phyloP scores from a whole-genome alignment of 2,888 invertebrate species.

The Dascillus cervinus region DNA sequence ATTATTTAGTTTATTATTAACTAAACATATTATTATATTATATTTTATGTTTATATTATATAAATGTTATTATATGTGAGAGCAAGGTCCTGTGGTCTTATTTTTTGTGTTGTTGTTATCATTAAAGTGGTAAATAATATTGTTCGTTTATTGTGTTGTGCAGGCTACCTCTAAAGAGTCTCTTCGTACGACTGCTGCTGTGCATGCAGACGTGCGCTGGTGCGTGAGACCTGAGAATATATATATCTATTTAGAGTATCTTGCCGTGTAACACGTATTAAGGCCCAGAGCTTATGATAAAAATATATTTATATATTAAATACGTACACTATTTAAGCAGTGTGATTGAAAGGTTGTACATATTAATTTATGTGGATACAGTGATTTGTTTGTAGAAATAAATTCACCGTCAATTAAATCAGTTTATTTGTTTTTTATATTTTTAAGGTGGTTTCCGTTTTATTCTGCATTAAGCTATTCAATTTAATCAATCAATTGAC shows the following conservation, averaged over 20 bases:
- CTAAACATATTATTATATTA: conserved; percentile 27
- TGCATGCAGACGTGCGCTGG: conserved; percentile 21
- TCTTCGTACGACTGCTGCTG: conserved; percentile 26
- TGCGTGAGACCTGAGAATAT: conserved; percentile 29
- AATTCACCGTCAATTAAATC: conserved; percentile 35
- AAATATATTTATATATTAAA: conserved; percentile 32
- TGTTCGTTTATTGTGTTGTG: conserved; percentile 31
- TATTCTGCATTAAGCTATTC: no score
- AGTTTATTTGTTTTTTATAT: no score
- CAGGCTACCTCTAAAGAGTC: conserved; percentile 34
- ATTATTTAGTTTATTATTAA: conserved; percentile 31
- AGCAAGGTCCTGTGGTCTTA: conserved; percentile 39
- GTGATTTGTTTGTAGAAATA: conserved; percentile 43
- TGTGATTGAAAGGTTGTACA: conserved; percentile 43
- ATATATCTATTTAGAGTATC: conserved; percentile 28
- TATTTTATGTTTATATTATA: conserved; percentile 28
- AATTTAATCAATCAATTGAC: no score
- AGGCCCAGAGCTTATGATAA: conserved; percentile 38
- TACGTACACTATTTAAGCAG: conserved; percentile 41
- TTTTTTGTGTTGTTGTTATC: conserved; percentile 31
- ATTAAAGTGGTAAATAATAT: conserved; percentile 29
- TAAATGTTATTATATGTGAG: conserved; percentile 31
- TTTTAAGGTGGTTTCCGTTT: no score
- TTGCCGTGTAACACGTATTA: conserved; percentile 32
- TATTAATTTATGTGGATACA: conserved; percentile 44